phyloP scores from a whole-genome alignment of 64 coral and sea anemone genomes.

The Dendrophyllia cribrosa region DNA sequence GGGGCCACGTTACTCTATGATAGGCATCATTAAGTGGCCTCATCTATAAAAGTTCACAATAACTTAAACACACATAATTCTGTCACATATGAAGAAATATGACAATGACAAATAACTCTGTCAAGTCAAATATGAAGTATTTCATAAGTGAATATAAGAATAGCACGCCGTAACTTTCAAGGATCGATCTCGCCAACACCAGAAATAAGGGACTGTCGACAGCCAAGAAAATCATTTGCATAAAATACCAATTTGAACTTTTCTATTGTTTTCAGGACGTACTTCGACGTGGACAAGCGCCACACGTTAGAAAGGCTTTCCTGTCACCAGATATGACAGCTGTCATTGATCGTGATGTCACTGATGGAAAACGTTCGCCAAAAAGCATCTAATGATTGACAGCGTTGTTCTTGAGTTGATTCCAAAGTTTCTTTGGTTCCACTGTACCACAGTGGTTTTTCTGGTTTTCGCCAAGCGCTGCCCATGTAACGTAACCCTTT shows the following conservation, averaged over 20 bases:
- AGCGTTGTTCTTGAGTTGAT: background rate
- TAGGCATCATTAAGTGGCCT: too few relatives aligned
- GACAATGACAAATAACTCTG: too few relatives aligned
- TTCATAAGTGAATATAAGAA: too few relatives aligned
- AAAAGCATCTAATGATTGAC: slow-evolving; percentile 43
- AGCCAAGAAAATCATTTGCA: too few relatives aligned
- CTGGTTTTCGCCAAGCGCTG: background rate
- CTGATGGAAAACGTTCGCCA: slow-evolving; percentile 9
- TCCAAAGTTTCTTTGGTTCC: background rate
- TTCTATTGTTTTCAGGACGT: slow-evolving; percentile 33
- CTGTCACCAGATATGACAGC: slow-evolving; percentile 68
- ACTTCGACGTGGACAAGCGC: slow-evolving; percentile 7
- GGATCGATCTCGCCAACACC: too few relatives aligned
- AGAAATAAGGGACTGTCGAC: too few relatives aligned
- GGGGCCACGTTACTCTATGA: too few relatives aligned
- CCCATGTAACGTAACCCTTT: background rate
- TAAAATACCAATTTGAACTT: background rate
- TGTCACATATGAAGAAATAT: too few relatives aligned
- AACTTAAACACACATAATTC: too few relatives aligned
- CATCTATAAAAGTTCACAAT: too few relatives aligned
- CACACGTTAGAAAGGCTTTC: slow-evolving; percentile 43
- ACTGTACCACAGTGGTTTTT: background rate
- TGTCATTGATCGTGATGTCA: slow-evolving; percentile 40
- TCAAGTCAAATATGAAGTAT: too few relatives aligned
- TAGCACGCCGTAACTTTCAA: too few relatives aligned